phyloP scores from a whole-genome alignment of 2,888 invertebrate genomes.

The Altica lythri region DNA sequence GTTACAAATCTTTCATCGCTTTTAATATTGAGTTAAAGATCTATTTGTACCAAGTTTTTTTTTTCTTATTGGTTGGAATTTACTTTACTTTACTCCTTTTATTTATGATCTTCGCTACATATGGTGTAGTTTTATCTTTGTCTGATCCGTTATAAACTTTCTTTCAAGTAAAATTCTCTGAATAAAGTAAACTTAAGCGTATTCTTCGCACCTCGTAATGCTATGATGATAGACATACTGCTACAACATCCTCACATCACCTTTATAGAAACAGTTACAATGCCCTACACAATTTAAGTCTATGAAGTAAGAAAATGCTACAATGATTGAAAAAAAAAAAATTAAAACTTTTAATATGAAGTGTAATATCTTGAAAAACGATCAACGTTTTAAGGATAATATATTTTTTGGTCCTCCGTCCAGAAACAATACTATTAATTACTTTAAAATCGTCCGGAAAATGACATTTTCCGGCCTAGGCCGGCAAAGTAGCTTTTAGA shows the following conservation, averaged over 20 bases:
- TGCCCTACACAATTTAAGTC: not conserved
- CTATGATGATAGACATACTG: constrained; percentile 51
- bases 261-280: constrained; percentile 29
- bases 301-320: not conserved
- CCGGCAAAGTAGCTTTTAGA: no score
- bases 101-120: constrained; percentile 35
- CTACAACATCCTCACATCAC: constrained; percentile 52
- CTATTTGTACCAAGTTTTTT: constrained; percentile 41
- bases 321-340: constrained; percentile 18
- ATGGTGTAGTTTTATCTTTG: constrained; percentile 35
- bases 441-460: no score
- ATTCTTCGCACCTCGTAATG: constrained; percentile 53
- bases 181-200: constrained; percentile 51
- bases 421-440: no score
- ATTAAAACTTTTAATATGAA: no score
- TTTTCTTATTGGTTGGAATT: constrained; percentile 34
- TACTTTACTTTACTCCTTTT: constrained; percentile 31
- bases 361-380: no score
- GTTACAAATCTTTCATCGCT: constrained; percentile 47
- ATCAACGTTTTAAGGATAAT: no score
- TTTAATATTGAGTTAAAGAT: constrained; percentile 38
- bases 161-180: constrained; percentile 43
- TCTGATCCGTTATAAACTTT: constrained; percentile 35
- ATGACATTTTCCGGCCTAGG: no score
- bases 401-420: no score